These are phyloP conservation scores for Amphiprion percula DNA, from an alignment of 2,113 vertebrate species.

Conservation along the genomic window DNA sequence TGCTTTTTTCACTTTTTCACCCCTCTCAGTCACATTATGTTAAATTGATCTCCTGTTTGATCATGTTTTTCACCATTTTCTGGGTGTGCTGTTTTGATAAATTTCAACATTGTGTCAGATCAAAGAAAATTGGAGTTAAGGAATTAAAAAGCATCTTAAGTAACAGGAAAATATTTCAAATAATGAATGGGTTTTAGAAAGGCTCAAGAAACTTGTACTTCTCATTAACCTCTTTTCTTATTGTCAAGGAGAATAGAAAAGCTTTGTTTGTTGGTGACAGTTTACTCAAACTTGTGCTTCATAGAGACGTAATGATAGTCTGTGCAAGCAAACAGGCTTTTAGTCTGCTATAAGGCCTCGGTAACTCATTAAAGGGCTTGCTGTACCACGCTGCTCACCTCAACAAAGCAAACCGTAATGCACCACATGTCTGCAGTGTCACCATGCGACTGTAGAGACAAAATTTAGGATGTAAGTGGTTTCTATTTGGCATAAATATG, in stretches of 20 bases:
- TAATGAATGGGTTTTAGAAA: conserved; percentile 16
- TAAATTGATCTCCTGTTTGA: conserved; percentile 2
- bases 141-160: background rate
- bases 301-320: conserved; percentile 45
- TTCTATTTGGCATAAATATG: conserved; percentile 8
- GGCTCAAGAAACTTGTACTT: conserved; percentile 27
- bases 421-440: conserved; percentile 38
- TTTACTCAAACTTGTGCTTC: conserved; percentile 15
- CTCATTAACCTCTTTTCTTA: conserved; percentile 23
- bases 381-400: conserved; percentile 12
- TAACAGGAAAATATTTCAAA: background rate
- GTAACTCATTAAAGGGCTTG: conserved; percentile 29
- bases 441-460: conserved; percentile 11
- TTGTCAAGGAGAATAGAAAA: background rate
- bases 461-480: background rate
- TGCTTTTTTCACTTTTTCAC: background rate
- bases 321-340: conserved; percentile 23
- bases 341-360: conserved; percentile 19
- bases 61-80: background rate
- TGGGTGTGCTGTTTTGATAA: background rate
- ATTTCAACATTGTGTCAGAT: conserved; percentile 5
- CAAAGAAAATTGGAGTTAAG: conserved; percentile 14
- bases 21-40: conserved; percentile 25
- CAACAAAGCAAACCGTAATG: conserved; percentile 53
- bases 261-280: conserved; percentile 39